A percentile compares a stretch with the other conserved stretches of the same genome.
Conservation (phyloP, 1,140 invertebrate genomes). For the Brachionus asplanchnoidis region DNA sequence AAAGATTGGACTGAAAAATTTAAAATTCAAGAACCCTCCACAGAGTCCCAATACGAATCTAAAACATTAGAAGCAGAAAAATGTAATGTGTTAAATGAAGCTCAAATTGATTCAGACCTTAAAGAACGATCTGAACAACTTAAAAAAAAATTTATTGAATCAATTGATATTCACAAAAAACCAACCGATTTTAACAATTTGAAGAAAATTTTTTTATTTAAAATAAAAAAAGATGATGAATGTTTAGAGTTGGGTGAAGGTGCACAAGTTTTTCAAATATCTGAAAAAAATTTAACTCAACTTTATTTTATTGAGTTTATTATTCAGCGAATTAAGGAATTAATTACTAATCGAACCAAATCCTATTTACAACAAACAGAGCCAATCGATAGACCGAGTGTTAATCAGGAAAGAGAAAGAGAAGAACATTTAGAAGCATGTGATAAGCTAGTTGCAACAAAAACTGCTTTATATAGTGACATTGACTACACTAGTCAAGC, state of each 20-base stretch:
- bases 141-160: conserved; percentile 32
- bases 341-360: not conserved
- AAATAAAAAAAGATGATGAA: not conserved
- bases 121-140: not conserved
- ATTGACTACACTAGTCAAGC: not conserved
- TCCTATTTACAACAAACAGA: not conserved
- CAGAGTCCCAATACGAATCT: not conserved
- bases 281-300: not conserved
- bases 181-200: not conserved
- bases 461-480: not conserved
- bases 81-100: not conserved
- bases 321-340: conserved; percentile 5
- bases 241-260: not conserved
- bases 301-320: conserved; percentile 35
- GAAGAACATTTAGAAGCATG: conserved; percentile 14
- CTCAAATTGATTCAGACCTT: not conserved
- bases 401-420: conserved; percentile 19
- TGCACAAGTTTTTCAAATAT: not conserved
- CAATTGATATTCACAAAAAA: conserved; percentile 30
- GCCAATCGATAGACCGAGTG: not conserved
- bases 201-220: conserved; percentile 15
- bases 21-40: not conserved
- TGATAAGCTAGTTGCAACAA: not conserved
- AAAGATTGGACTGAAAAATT: not conserved
- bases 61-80: not conserved